phyloP scores from a whole-genome alignment of 2,113 vertebrate species.

The Melanocharis versteri region DNA sequence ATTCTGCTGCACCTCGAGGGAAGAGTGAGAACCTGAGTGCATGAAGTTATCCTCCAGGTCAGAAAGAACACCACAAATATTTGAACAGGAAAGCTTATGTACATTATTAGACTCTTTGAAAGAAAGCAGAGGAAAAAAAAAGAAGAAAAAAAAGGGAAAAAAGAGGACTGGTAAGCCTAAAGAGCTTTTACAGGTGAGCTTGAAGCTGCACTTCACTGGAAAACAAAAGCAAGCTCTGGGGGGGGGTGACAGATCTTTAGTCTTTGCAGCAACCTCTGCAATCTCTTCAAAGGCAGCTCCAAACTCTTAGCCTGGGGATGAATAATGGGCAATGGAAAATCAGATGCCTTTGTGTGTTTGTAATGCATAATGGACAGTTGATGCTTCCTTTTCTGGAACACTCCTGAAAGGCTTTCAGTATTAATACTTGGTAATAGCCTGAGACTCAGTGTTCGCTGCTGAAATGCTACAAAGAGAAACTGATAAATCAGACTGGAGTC shows the following conservation, averaged over 20 bases:
- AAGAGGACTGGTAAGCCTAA: neutral
- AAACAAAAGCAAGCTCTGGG: neutral
- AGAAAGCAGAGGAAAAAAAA: neutral
- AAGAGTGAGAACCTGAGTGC: neutral
- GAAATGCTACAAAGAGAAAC: neutral
- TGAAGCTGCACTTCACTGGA: neutral
- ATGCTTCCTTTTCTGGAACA: slow-evolving; percentile 69
- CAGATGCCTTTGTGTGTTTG: slow-evolving; percentile 48
- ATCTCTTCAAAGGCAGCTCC: neutral
- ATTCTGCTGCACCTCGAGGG: neutral
- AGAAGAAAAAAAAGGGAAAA: neutral
- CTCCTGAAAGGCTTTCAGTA: slow-evolving; percentile 25
- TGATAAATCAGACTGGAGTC: neutral
- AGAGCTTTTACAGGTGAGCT: neutral
- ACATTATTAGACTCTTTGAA: neutral
- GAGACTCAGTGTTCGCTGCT: neutral
- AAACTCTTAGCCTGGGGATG: neutral
- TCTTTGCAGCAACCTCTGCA: neutral
- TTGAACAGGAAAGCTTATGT: neutral
- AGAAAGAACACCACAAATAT: neutral
- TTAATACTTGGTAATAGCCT: neutral
- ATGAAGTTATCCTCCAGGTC: neutral
- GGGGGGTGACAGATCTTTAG: neutral
- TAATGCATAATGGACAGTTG: slow-evolving; percentile 31
- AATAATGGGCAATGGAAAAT: neutral